Percentiles rank a stretch among this genome's conserved stretches.
These are phyloP conservation scores for Megaustenia siamemsis DNA, from an alignment of 2,888 invertebrate species.

Conservation along the genomic window DNA sequence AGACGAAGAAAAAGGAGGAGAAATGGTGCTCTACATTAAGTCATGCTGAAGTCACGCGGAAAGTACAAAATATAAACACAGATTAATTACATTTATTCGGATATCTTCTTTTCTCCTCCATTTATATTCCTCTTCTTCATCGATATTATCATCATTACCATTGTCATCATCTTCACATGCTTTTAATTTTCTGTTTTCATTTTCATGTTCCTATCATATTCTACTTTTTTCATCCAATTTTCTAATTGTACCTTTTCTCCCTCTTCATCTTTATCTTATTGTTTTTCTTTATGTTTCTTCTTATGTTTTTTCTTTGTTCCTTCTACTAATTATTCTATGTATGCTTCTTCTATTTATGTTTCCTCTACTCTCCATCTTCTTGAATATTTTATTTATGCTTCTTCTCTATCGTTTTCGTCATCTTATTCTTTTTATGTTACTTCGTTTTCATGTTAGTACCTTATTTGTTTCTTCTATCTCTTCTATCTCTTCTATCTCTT, in stretches of 20 bases:
- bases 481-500: neutral
- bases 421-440: too few relatives aligned
- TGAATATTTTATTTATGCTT: too few relatives aligned
- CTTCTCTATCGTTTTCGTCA: neutral
- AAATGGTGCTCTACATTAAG: too few relatives aligned
- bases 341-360: neutral
- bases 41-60: too few relatives aligned
- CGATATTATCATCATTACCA: too few relatives aligned
- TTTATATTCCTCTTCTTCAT: neutral
- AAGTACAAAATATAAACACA: too few relatives aligned
- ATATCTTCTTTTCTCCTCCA: too few relatives aligned
- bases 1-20: slow-evolving; percentile 10
- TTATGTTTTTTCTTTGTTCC: neutral
- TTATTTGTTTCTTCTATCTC: neutral
- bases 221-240: neutral
- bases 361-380: neutral
- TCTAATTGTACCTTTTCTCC: neutral
- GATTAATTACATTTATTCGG: too few relatives aligned
- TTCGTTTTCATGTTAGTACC: neutral
- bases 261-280: neutral
- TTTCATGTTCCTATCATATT: too few relatives aligned
- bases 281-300: too few relatives aligned
- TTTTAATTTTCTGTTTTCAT: too few relatives aligned
- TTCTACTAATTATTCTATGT: neutral
- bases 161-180: too few relatives aligned